These are phyloP conservation scores for Parauchenoglanis ngamensis DNA, from an alignment of 2,797 vertebrate species.

Conservation along the genomic window DNA sequence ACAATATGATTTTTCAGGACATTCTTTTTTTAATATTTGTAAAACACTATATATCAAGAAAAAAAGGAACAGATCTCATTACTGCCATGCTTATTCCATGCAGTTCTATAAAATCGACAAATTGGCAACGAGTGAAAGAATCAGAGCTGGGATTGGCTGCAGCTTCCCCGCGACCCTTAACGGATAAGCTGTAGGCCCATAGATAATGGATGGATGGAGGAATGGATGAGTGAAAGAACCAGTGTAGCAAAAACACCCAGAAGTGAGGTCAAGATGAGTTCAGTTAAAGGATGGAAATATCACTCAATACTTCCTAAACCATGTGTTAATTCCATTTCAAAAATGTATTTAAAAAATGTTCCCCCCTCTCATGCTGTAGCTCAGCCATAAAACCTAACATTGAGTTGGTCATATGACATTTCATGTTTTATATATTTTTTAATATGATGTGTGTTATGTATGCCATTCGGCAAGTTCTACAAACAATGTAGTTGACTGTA, in stretches of 20 bases:
- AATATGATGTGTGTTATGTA: background rate
- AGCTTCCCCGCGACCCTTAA: too few species aligned
- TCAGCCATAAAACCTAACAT: background rate
- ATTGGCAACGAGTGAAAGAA: constrained; percentile 4
- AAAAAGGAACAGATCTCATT: background rate
- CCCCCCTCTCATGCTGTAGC: background rate
- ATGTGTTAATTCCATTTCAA: background rate
- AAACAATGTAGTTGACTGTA: background rate
- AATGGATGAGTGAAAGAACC: background rate
- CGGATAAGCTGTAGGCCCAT: too few species aligned
- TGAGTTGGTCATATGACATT: background rate
- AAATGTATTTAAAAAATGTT: background rate
- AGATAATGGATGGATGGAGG: too few species aligned
- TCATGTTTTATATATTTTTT: background rate
- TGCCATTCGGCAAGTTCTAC: background rate
- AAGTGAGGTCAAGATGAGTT: background rate
- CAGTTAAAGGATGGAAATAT: background rate
- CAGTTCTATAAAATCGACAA: background rate
- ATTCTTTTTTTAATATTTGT: background rate
- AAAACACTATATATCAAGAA: background rate
- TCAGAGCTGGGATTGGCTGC: background rate
- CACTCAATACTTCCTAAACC: background rate
- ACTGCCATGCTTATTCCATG: background rate
- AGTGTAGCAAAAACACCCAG: background rate
- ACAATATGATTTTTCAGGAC: background rate